Conservation (phyloP, 2,888 invertebrate species). For the Pasiphila rectangulata region DNA sequence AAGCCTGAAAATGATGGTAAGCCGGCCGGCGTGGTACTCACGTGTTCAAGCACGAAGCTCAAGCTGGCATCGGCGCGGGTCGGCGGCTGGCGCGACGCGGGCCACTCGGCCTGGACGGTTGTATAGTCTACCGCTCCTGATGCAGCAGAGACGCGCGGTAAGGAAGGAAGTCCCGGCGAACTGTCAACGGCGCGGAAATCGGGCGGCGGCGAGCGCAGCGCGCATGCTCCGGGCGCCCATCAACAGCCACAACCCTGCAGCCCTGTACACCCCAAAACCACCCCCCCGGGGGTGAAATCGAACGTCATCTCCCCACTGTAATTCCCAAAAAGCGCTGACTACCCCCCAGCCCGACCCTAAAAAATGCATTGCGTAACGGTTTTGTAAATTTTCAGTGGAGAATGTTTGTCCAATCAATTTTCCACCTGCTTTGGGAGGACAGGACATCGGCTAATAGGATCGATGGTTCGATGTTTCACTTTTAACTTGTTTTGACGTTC, state of each 20-base stretch:
- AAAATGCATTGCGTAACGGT: slow-evolving; percentile 81
- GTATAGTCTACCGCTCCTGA: slow-evolving; percentile 38
- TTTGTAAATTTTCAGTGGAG: slow-evolving; percentile 61
- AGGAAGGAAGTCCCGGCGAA: slow-evolving; percentile 80
- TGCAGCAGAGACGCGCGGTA: slow-evolving; percentile 72
- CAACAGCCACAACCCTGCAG: slow-evolving; percentile 75
- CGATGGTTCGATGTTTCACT: slow-evolving; percentile 20
- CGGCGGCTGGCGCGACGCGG: slow-evolving; percentile 37
- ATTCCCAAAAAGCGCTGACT: slow-evolving; percentile 79
- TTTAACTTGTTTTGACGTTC: slow-evolving; percentile 15
- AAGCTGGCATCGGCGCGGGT: slow-evolving; percentile 61
- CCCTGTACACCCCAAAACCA: no score
- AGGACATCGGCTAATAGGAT: slow-evolving; percentile 24
- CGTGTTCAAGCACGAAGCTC: slow-evolving; percentile 54
- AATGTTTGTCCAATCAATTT: slow-evolving; percentile 76
- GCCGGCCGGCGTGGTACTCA: slow-evolving; percentile 36
- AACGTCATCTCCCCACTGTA: slow-evolving; percentile 79
- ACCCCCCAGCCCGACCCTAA: slow-evolving; percentile 74
- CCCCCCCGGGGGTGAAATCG: slow-evolving; percentile 58
- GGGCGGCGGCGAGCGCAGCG: slow-evolving; percentile 71
- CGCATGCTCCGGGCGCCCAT: slow-evolving; percentile 81
- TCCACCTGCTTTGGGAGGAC: slow-evolving; percentile 55
- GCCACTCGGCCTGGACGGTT: slow-evolving; percentile 35
- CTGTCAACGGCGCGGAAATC: slow-evolving; percentile 84
- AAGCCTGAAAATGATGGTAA: neutral